Evolutionary conservation across 2,113 vertebrate genomes (phyloP).

Genomic region (Eolophus roseicapilla): DNA sequence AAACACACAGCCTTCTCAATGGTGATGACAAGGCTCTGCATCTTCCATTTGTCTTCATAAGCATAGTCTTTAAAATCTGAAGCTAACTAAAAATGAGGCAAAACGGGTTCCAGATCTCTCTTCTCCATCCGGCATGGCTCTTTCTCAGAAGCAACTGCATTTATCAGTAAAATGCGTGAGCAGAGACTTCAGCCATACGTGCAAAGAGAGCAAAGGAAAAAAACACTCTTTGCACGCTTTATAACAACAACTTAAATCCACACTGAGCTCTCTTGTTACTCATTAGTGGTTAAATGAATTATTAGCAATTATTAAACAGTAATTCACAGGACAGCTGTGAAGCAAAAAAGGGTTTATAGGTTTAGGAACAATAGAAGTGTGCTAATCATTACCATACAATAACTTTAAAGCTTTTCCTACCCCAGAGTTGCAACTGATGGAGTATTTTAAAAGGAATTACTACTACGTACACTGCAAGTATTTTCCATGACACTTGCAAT

Average conservation of each 20-base stretch:
- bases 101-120: background rate
- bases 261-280: background rate
- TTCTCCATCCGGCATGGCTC: background rate
- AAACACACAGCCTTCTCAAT: background rate
- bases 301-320: background rate
- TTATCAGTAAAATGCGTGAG: background rate
- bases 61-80: background rate
- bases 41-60: background rate
- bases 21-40: background rate
- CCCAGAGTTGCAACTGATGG: background rate
- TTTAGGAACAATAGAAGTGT: background rate
- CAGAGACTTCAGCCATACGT: background rate
- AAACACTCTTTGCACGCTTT: background rate
- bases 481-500: background rate
- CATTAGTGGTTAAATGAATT: background rate
- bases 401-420: background rate
- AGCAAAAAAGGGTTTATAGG: background rate
- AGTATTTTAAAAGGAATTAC: background rate
- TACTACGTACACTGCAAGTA: background rate
- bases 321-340: background rate
- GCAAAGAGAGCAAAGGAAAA: background rate
- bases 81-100: background rate
- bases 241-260: background rate
- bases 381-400: background rate
- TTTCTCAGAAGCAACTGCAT: background rate